A percentile compares a stretch with the other conserved stretches of the same genome.
These are phyloP conservation scores for Acrocyrtus sp. DNA, from an alignment of 2,888 invertebrate species.

Conservation along the genomic window DNA sequence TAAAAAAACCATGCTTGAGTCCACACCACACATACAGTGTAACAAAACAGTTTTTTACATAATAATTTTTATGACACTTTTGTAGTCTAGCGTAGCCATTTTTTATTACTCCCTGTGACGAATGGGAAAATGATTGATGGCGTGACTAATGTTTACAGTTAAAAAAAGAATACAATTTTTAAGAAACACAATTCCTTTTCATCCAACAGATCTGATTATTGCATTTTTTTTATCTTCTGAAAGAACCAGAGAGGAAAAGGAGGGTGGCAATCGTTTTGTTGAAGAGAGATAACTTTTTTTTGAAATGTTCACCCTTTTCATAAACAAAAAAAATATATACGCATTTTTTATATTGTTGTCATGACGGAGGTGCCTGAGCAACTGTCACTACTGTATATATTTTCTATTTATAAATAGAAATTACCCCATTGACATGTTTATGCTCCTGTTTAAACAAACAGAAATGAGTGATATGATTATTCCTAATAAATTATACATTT, in stretches of 20 bases:
- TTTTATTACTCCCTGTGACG: slow-evolving; percentile 38
- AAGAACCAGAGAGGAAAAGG: not conserved
- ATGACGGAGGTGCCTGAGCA: no score
- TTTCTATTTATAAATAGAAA: no score
- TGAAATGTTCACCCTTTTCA: not conserved
- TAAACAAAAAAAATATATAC: not conserved
- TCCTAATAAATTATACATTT: no score
- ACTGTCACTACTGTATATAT: no score
- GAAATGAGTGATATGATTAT: no score
- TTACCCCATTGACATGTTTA: no score
- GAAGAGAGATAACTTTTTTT: not conserved
- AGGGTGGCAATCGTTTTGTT: not conserved
- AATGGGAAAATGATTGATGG: slow-evolving; percentile 48
- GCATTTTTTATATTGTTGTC: no score
- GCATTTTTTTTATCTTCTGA: not conserved
- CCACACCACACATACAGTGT: not conserved
- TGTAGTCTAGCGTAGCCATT: no score
- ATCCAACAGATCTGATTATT: not conserved
- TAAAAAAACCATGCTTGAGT: not conserved
- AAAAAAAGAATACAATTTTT: not conserved
- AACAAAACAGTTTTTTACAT: not conserved
- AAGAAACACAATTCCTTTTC: not conserved
- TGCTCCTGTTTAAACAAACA: no score
- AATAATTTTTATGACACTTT: slow-evolving; percentile 26
- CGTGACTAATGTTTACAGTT: slow-evolving; percentile 28